Conservation (phyloP, 2,888 invertebrate species). For the Tachina lurida region DNA sequence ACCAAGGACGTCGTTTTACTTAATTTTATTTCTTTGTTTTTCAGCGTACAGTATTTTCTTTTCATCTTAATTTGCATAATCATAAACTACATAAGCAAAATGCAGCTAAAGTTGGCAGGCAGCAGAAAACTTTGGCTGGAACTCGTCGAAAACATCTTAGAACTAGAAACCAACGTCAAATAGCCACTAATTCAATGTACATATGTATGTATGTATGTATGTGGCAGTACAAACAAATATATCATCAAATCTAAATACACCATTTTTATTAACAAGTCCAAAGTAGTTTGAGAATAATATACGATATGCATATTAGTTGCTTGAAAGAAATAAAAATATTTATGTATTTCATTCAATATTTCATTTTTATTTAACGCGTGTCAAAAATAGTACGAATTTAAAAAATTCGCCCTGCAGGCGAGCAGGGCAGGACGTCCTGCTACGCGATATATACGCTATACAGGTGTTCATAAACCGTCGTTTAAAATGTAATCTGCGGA, state of each 20-base stretch:
- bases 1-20: slow-evolving; percentile 63
- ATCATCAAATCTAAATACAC: slow-evolving; percentile 34
- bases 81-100: slow-evolving; percentile 65
- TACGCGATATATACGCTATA: no score
- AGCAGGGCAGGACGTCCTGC: no score
- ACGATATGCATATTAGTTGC: no score
- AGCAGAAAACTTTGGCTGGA: slow-evolving; percentile 24
- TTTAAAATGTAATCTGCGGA: no score
- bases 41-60: slow-evolving; percentile 27
- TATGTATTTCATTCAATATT: no score
- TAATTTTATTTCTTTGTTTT: slow-evolving; percentile 62
- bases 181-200: slow-evolving; percentile 40
- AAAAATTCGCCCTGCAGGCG: no score
- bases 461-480: no score
- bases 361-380: no score
- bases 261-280: background rate
- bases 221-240: slow-evolving; percentile 2
- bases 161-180: slow-evolving; percentile 44
- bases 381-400: no score
- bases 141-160: slow-evolving; percentile 46
- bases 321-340: no score
- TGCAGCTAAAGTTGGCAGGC: slow-evolving; percentile 49
- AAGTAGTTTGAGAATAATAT: background rate
- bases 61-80: slow-evolving; percentile 69
- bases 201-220: background rate